Evolutionary conservation across 2,797 vertebrate genomes (phyloP).

Genomic region (Brotula barbata): DNA sequence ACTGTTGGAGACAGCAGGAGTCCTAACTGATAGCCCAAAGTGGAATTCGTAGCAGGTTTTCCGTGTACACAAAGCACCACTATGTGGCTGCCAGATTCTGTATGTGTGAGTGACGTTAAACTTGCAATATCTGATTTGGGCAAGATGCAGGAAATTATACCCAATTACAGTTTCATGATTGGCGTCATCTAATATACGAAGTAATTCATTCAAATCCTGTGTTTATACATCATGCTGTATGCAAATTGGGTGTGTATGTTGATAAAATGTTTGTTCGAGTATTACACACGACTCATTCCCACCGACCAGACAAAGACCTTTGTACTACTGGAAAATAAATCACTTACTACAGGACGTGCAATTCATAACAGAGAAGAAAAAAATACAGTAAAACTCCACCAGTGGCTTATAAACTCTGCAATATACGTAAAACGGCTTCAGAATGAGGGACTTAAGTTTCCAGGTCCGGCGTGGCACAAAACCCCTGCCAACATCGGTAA

Average conservation of each 20-base stretch:
- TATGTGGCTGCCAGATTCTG: conserved; percentile 58
- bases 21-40: conserved; percentile 33
- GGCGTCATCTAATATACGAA: conserved; percentile 23
- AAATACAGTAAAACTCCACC: conserved; percentile 47
- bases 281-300: conserved; percentile 15
- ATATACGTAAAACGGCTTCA: conserved; percentile 54
- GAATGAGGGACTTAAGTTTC: conserved; percentile 59
- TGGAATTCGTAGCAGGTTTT: conserved; percentile 38
- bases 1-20: conserved; percentile 32
- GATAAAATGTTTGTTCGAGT: conserved; percentile 17
- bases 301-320: conserved; percentile 44
- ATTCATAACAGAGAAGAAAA: conserved; percentile 46
- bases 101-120: conserved; percentile 37
- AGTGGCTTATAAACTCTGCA: conserved; percentile 60
- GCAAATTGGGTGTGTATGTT: conserved; percentile 33
- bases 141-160: conserved; percentile 47
- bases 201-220: conserved; percentile 32
- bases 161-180: conserved; percentile 44
- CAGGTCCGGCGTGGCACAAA: conserved; percentile 43
- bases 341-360: conserved; percentile 33
- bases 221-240: conserved; percentile 36
- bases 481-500: conserved; percentile 45
- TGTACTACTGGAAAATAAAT: conserved; percentile 54
- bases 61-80: conserved; percentile 44
- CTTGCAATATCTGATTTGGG: conserved; percentile 60